phyloP scores from a whole-genome alignment of 35 echinoderm and acorn worm genomes.

The Anneissia japonica region DNA sequence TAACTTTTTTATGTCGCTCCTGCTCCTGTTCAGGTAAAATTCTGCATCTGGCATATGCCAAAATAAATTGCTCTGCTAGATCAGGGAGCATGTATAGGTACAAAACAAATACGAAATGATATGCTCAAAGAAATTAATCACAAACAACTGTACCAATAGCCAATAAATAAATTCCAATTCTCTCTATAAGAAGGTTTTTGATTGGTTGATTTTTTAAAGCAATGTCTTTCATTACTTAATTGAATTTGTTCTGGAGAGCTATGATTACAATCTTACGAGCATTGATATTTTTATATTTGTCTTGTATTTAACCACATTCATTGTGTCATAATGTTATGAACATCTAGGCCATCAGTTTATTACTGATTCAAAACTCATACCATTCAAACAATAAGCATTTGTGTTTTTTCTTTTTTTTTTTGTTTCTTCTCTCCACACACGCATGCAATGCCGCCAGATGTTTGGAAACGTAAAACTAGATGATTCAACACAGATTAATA shows the following conservation, averaged over 20 bases:
- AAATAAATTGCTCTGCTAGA: neutral
- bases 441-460: constrained; percentile 36
- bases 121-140: neutral
- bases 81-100: neutral
- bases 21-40: constrained; percentile 51
- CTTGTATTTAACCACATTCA: neutral
- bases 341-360: neutral
- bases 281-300: neutral
- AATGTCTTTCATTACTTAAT: no score
- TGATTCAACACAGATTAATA: constrained; percentile 54
- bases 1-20: constrained; percentile 36
- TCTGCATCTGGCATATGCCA: neutral
- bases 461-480: constrained; percentile 66
- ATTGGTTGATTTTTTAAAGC: no score
- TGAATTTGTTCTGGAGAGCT: no score
- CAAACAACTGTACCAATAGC: no score
- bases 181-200: no score
- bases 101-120: neutral
- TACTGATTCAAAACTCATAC: neutral
- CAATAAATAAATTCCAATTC: no score
- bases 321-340: neutral
- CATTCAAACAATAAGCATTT: constrained; percentile 1
- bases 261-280: no score
- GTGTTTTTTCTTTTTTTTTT: constrained; percentile 14
- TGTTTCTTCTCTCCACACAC: neutral